Percentiles rank a stretch among this genome's conserved stretches.
phyloP scores from a whole-genome alignment of 2,113 vertebrate species.

The Elephantulus edwardii region DNA sequence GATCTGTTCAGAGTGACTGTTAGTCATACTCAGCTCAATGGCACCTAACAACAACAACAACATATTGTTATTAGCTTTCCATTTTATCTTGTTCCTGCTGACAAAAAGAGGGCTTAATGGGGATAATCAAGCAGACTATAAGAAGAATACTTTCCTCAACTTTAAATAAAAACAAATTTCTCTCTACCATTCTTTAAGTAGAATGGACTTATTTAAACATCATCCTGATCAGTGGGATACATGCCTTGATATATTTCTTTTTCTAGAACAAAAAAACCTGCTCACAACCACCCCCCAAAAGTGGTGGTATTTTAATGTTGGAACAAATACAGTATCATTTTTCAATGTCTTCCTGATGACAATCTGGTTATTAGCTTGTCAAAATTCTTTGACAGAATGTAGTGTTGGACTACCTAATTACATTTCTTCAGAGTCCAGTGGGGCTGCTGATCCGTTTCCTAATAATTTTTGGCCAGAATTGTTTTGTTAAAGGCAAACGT shows the following conservation, averaged over 20 bases:
- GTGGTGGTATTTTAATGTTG: constrained; percentile 65
- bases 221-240: constrained; percentile 36
- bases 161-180: constrained; percentile 47
- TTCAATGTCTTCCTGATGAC: constrained; percentile 76
- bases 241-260: constrained; percentile 30
- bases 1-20: too few relatives aligned
- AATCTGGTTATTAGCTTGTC: constrained; percentile 82
- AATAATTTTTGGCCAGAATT: constrained; percentile 75
- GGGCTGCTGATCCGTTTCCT: constrained; percentile 66
- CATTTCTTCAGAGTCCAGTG: constrained; percentile 74
- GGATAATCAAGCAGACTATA: constrained; percentile 40
- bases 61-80: not conserved
- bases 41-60: not conserved
- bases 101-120: not conserved
- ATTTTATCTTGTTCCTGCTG: not conserved
- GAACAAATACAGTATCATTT: constrained; percentile 70
- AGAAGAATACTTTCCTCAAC: constrained; percentile 29
- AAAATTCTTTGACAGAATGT: constrained; percentile 78
- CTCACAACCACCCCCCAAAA: too few relatives aligned
- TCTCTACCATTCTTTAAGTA: not conserved
- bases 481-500: constrained; percentile 76
- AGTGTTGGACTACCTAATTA: constrained; percentile 78
- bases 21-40: too few relatives aligned
- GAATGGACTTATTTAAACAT: constrained; percentile 48
- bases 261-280: constrained; percentile 36